Percentiles rank a stretch among this genome's conserved stretches.
phyloP scores from a whole-genome alignment of 1,140 invertebrate species.

The Aphelinus certus region DNA sequence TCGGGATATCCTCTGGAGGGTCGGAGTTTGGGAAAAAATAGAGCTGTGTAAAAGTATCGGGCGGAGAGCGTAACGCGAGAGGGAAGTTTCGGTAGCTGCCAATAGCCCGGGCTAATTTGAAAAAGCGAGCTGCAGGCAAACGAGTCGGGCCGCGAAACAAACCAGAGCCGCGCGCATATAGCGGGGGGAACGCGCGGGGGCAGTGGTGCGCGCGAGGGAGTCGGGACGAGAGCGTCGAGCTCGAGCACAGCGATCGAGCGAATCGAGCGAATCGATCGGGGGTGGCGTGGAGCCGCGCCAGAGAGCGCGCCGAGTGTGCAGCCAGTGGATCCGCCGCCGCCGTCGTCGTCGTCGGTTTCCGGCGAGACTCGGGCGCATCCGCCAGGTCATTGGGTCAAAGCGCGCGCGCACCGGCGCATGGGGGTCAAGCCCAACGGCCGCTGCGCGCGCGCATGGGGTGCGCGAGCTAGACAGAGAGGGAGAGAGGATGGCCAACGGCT shows the following conservation, averaged over 20 bases:
- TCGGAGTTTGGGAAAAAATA: too few relatives aligned
- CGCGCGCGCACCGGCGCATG: constrained; percentile 13
- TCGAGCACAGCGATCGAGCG: too few relatives aligned
- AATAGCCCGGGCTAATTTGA: too few relatives aligned
- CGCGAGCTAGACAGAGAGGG: neutral
- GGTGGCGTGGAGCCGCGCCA: neutral
- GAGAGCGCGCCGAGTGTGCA: neutral
- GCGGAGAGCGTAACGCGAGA: too few relatives aligned
- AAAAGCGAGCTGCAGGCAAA: too few relatives aligned
- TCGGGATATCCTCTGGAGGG: too few relatives aligned
- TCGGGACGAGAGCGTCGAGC: too few relatives aligned
- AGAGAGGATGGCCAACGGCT: neutral
- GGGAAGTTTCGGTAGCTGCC: too few relatives aligned
- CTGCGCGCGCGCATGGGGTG: constrained; percentile 20
- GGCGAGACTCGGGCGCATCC: constrained; percentile 18
- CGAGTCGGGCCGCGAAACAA: too few relatives aligned
- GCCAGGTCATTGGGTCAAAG: constrained; percentile 42
- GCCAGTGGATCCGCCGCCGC: neutral
- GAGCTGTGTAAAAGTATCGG: too few relatives aligned
- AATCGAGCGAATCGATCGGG: too few relatives aligned
- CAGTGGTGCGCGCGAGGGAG: neutral
- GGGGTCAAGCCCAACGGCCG: constrained; percentile 28
- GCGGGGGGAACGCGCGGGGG: neutral
- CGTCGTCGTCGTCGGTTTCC: constrained; percentile 11
- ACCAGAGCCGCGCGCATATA: neutral